Base-by-base conservation (phyloP, 2,888 invertebrate genomes). In the Tetheella fluctuosa region DNA sequence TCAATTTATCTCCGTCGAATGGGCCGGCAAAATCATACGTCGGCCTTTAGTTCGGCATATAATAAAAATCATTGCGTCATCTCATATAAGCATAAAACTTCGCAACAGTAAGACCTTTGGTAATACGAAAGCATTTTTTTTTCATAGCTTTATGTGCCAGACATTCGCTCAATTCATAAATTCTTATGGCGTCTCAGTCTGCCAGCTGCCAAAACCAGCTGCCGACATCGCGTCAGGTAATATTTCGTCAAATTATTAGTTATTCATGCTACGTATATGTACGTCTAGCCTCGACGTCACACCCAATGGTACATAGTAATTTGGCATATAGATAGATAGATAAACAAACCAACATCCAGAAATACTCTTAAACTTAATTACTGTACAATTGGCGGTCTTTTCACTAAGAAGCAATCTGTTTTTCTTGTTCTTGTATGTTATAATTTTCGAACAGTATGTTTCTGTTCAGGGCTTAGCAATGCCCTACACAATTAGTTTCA, bases 161-260 rank as follows among this genome's bases (percentile, higher is more conserved):
- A 20, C 48, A 48, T 48, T 48, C 48, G 48, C 48, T 48, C 48
- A 48, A 48, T 48, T 48, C 48, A 48, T 48, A 48, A 48, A 48
- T 48, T 48, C 48, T 48, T 17, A 48, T 20, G 20, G 20, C 48
- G 48, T 17, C n/a, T n/a, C 48, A 48, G 48, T 48, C 48, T 10
- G n/a, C n/a, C 48, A 48, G 17, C 8, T 48, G 48, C 48, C 48
- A 20, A 48, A 48, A 10, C 20, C 48, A 48, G 48, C 48, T 48
- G 48, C 20, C 20, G 48, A 54, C 10, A 28, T 25, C 28, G 28
- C 54, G 28, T 54, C 28, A 28, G 25, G 54, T 30, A 28, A 54
- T 54, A 28, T 53, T 53, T 30, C 28, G 25, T 54, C 54, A 28
- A 54, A 54, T 17, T 15, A 4, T 10, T 23, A 23, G 15, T 3